Conservation (phyloP, 1,140 invertebrate species). For the Diprion similis region DNA sequence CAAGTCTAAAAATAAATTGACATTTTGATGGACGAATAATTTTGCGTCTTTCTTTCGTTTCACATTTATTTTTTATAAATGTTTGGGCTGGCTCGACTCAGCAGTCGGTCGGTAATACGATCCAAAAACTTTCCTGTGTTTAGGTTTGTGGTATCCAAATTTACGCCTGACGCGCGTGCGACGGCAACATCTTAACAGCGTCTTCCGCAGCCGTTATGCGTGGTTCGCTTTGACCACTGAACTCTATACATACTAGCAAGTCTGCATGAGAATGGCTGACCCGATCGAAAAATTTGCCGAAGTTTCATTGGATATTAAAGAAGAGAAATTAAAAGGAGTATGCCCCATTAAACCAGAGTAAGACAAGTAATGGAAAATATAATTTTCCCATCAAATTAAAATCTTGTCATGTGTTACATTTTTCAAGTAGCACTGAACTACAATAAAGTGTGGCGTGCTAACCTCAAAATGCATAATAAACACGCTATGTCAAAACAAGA, state of each 20-base stretch:
- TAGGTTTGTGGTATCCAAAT: too few species aligned
- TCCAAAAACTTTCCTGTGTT: too few species aligned
- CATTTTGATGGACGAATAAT: too few species aligned
- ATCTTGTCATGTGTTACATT: neutral
- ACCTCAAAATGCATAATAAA: neutral
- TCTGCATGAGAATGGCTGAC: conserved; percentile 6
- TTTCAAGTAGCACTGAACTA: conserved; percentile 12
- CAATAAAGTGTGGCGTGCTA: too few species aligned
- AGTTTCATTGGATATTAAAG: conserved; percentile 29
- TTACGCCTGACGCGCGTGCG: too few species aligned
- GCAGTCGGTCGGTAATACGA: too few species aligned
- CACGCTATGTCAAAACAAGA: conserved; percentile 21
- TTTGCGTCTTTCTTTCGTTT: too few species aligned
- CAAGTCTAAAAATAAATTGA: too few species aligned
- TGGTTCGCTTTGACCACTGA: neutral
- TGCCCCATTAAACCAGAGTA: conserved; percentile 67
- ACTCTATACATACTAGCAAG: neutral
- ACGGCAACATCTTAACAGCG: too few species aligned
- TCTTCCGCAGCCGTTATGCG: too few species aligned
- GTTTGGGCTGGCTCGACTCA: too few species aligned
- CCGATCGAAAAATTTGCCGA: neutral
- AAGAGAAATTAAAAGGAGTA: conserved; percentile 56
- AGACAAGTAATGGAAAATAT: conserved; percentile 24
- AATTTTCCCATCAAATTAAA: neutral
- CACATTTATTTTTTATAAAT: too few species aligned